Conservation (phyloP, 1,140 invertebrate species). For the Cotesia vestalis region DNA sequence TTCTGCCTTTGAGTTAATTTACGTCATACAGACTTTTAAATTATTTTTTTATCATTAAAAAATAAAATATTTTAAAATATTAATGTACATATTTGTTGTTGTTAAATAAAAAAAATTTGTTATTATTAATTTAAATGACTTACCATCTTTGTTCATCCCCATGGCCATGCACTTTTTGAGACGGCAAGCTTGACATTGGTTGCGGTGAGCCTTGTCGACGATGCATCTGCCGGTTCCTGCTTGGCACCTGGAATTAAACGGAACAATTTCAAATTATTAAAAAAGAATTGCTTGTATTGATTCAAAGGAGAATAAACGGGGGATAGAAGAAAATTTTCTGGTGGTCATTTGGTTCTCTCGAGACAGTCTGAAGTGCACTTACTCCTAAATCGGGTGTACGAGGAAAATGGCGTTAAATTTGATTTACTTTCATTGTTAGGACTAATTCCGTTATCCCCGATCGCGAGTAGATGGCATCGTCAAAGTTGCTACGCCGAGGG, state of each 20-base stretch:
- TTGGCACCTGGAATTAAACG: slow-evolving; percentile 83
- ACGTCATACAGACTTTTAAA: slow-evolving; percentile 45
- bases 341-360: not conserved
- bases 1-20: slow-evolving; percentile 54
- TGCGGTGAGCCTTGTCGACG: slow-evolving; percentile 98
- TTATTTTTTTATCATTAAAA: too few relatives aligned
- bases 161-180: slow-evolving; percentile 97
- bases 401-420: slow-evolving; percentile 61
- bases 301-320: not conserved
- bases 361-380: slow-evolving; percentile 43
- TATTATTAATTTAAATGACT: slow-evolving; percentile 60
- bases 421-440: slow-evolving; percentile 63
- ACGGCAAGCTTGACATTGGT: slow-evolving; percentile 97
- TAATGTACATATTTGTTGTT: too few relatives aligned
- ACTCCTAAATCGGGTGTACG: slow-evolving; percentile 42
- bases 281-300: not conserved
- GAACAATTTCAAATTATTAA: slow-evolving; percentile 12
- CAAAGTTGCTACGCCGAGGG: slow-evolving; percentile 38
- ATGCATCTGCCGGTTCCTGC: slow-evolving; percentile 94
- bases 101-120: not conserved
- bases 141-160: slow-evolving; percentile 99
- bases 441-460: slow-evolving; percentile 60
- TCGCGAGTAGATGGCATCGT: slow-evolving; percentile 50
- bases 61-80: too few relatives aligned
- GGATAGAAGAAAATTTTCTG: slow-evolving; percentile 11